A percentile compares a stretch with the other conserved stretches of the same genome.
phyloP scores from a whole-genome alignment of 2,113 vertebrate genomes.

The Herpetotheres cachinnans region DNA sequence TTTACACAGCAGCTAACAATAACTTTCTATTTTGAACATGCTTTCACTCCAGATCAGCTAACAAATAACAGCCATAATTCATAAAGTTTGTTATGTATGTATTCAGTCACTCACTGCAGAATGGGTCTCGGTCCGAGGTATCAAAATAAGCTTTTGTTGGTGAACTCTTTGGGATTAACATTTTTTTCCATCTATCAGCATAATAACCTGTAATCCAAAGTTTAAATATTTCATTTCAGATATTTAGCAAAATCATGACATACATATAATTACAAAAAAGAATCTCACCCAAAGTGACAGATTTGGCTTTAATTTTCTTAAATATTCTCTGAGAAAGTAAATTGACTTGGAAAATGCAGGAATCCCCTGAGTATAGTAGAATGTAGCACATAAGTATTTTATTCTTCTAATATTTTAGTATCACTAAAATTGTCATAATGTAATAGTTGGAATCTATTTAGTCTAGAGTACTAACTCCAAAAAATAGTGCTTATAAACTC shows the following conservation, averaged over 20 bases:
- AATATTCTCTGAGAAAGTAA: background rate
- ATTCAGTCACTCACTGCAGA: constrained; percentile 79
- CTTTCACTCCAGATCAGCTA: background rate
- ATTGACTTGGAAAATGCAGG: background rate
- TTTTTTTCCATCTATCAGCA: constrained; percentile 79
- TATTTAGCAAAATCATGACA: background rate
- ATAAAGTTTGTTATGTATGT: background rate
- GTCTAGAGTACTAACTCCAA: background rate
- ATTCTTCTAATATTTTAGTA: background rate
- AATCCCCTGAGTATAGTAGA: background rate
- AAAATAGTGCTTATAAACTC: background rate
- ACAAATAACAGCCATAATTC: background rate
- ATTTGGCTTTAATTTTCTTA: background rate
- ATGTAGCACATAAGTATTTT: background rate
- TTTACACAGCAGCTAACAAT: background rate
- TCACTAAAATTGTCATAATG: background rate
- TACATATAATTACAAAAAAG: background rate
- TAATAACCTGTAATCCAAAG: constrained; percentile 79
- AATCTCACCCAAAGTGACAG: background rate
- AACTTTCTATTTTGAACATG: background rate
- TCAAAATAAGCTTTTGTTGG: constrained; percentile 82
- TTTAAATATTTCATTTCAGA: constrained; percentile 1
- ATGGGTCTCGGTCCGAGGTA: constrained; percentile 79
- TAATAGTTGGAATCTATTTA: background rate
- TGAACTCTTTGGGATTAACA: constrained; percentile 58